These are phyloP conservation scores for Elmis aenea DNA, from an alignment of 2,888 invertebrate genomes.

Conservation along the genomic window DNA sequence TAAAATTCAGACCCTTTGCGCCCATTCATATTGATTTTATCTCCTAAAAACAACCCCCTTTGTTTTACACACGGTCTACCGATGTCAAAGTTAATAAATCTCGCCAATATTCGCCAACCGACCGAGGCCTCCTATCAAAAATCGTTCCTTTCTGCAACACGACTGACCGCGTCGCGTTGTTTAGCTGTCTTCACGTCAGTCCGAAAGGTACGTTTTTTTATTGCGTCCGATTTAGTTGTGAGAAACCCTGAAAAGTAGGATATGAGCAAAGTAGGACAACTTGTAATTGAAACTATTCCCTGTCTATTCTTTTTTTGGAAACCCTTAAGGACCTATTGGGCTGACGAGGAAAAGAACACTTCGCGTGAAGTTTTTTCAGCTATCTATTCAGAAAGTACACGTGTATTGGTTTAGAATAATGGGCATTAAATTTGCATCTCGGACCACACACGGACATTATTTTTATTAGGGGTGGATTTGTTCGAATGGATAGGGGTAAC, in stretches of 20 bases:
- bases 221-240: no score
- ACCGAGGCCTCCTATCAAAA: conserved; percentile 10
- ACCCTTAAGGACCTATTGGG: no score
- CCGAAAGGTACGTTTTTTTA: no score
- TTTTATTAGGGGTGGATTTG: conserved; percentile 24
- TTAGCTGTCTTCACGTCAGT: conserved; percentile 1
- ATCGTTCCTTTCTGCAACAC: conserved; percentile 9
- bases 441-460: conserved; percentile 24
- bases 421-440: conserved; percentile 28
- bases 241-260: neutral
- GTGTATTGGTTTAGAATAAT: conserved; percentile 18
- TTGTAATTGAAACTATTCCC: conserved; percentile 1
- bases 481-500: conserved; percentile 14
- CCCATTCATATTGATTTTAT: conserved; percentile 13
- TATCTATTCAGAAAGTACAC: no score
- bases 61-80: neutral
- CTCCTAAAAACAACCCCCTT: conserved; percentile 7
- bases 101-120: conserved; percentile 10
- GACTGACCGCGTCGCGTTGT: conserved; percentile 2
- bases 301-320: no score
- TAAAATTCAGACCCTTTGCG: conserved; percentile 6
- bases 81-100: conserved; percentile 8
- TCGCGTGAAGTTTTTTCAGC: no score
- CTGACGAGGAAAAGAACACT: no score
- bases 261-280: no score